These are phyloP conservation scores for Aurelia aurita complex sp. Pacific DNA, from an alignment of 30 jellyfish, hydroid and myxozoan genomes.

Conservation along the genomic window DNA sequence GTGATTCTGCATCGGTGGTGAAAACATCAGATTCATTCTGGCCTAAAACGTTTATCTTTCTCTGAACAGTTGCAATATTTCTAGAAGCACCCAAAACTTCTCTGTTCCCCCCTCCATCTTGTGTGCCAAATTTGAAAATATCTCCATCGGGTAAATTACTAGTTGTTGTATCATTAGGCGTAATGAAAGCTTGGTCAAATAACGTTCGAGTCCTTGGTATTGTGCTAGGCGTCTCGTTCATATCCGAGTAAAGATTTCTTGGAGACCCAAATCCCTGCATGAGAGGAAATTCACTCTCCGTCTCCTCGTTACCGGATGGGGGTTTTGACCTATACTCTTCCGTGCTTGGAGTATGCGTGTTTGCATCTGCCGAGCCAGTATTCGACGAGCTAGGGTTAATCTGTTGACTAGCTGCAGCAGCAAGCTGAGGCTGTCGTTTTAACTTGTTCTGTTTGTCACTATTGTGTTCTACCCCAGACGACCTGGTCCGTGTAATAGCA, in stretches of 20 bases:
- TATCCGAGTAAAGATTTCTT: conserved; percentile 44
- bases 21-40: conserved; percentile 41
- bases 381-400: background rate
- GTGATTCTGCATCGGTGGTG: conserved; percentile 42
- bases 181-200: conserved; percentile 26
- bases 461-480: too few species aligned
- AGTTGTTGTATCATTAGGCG: background rate
- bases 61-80: conserved; percentile 5
- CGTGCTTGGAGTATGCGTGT: conserved; percentile 49
- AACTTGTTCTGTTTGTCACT: background rate
- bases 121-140: conserved; percentile 28
- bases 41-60: conserved; percentile 29
- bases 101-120: background rate
- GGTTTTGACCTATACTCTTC: conserved; percentile 46
- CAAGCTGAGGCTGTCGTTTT: conserved; percentile 9
- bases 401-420: background rate
- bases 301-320: conserved; percentile 43
- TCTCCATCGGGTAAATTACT: conserved; percentile 24
- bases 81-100: background rate
- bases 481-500: too few species aligned
- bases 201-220: conserved; percentile 16
- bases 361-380: conserved; percentile 36
- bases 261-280: conserved; percentile 51
- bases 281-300: conserved; percentile 56
- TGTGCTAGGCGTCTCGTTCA: conserved; percentile 18